These are phyloP conservation scores for Mus spicilegus DNA, from an alignment of 2,113 vertebrate genomes.

Conservation along the genomic window DNA sequence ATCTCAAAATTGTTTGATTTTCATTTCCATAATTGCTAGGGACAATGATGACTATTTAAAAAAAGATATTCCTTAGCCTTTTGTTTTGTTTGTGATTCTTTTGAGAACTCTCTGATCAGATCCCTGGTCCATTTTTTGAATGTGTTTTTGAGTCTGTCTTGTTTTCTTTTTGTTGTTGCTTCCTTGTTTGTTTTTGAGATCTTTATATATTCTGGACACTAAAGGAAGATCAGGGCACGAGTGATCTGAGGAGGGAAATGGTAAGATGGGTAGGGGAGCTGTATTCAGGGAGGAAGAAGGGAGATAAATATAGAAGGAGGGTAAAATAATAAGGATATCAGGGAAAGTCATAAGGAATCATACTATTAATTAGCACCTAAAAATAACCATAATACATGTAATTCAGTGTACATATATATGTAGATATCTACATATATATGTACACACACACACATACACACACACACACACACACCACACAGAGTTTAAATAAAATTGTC, in stretches of 20 bases:
- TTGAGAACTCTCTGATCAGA: neutral
- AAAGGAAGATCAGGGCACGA: neutral
- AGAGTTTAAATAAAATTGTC: neutral
- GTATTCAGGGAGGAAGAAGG: neutral
- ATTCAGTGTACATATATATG: neutral
- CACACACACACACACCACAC: neutral
- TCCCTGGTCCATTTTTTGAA: neutral
- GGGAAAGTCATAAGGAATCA: neutral
- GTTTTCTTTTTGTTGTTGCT: neutral
- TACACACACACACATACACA: too few species aligned
- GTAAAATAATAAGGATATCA: neutral
- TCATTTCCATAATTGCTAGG: neutral
- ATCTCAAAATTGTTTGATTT: neutral
- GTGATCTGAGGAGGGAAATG: neutral
- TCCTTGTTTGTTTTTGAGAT: neutral
- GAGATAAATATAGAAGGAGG: neutral
- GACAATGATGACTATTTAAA: neutral
- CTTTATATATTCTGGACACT: neutral
- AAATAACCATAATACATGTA: neutral
- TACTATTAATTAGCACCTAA: neutral
- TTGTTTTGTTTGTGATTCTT: neutral
- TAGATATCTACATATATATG: too few species aligned
- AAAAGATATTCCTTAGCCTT: neutral
- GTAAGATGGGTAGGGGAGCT: neutral
- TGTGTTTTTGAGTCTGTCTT: neutral